A percentile compares a stretch with the other conserved stretches of the same genome.
Conservation (phyloP, 2,888 invertebrate species). For the Neelides folsomi region DNA sequence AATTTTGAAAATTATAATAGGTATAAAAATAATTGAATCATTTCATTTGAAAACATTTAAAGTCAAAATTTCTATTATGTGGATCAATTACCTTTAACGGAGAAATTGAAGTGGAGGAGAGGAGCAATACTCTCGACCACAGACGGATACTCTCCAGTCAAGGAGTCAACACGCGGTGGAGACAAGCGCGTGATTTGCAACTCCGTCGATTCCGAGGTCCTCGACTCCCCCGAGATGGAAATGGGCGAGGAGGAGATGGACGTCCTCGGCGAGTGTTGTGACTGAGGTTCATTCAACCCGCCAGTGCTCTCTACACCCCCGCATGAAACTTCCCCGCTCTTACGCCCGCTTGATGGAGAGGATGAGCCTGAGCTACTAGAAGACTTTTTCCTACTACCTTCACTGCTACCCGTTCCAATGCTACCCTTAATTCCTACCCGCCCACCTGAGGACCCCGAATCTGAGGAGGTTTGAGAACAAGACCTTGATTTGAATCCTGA, state of each 20-base stretch:
- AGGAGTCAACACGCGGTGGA: slow-evolving; percentile 27
- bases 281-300: slow-evolving; percentile 27
- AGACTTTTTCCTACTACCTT: not conserved
- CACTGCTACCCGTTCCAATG: not conserved
- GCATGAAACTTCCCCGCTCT: not conserved
- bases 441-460: too few relatives aligned
- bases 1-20: too few relatives aligned
- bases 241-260: slow-evolving; percentile 31
- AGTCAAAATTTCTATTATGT: slow-evolving; percentile 7
- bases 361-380: not conserved
- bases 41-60: too few relatives aligned
- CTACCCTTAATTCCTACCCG: not conserved
- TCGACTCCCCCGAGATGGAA: slow-evolving; percentile 31
- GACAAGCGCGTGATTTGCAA: slow-evolving; percentile 31
- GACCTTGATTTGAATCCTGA: not conserved
- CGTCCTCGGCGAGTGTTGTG: slow-evolving; percentile 29
- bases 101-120: slow-evolving; percentile 33
- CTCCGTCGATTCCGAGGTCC: slow-evolving; percentile 32
- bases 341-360: not conserved
- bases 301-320: not conserved
- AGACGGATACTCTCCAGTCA: slow-evolving; percentile 19
- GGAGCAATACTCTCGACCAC: slow-evolving; percentile 31
- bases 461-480: not conserved
- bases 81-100: slow-evolving; percentile 31
- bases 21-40: too few relatives aligned